A percentile compares a stretch with the other conserved stretches of the same genome.
phyloP scores from a whole-genome alignment of 2,113 vertebrate species.

The Ptychochromis oligacanthus region DNA sequence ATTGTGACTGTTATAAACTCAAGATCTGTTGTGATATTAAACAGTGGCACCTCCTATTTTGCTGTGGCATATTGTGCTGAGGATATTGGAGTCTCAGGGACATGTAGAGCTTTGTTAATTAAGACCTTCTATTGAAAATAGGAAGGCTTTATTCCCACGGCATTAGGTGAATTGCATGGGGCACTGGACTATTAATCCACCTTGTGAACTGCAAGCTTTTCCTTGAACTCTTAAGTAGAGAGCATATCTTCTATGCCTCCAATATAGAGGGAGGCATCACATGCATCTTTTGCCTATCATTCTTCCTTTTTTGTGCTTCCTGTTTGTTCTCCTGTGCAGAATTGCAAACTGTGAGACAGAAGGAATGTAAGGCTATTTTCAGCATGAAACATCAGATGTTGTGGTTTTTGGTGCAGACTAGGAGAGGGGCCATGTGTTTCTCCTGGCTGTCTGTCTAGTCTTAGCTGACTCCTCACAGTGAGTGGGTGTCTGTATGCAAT shows the following conservation, averaged over 20 bases:
- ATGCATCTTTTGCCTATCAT: neutral
- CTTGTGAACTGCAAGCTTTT: constrained; percentile 36
- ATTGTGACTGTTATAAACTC: constrained; percentile 12
- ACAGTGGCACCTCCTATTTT: constrained; percentile 41
- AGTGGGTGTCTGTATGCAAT: constrained; percentile 67
- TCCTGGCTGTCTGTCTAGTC: constrained; percentile 60
- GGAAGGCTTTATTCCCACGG: constrained; percentile 59
- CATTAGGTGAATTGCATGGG: constrained; percentile 46
- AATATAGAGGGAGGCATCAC: neutral
- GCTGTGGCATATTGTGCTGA: constrained; percentile 39
- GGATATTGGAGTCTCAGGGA: constrained; percentile 54
- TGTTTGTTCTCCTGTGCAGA: constrained; percentile 31
- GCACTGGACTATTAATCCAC: constrained; percentile 52
- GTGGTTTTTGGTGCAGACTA: constrained; percentile 59
- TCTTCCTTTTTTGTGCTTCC: constrained; percentile 38
- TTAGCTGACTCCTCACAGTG: constrained; percentile 62
- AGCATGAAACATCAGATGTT: constrained; percentile 71
- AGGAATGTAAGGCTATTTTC: constrained; percentile 61
- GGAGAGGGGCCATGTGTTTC: constrained; percentile 54
- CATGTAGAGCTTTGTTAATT: constrained; percentile 66
- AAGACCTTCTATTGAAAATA: constrained; percentile 66
- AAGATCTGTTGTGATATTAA: constrained; percentile 24
- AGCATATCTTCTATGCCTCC: neutral
- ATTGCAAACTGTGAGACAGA: constrained; percentile 23
- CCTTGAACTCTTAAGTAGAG: neutral